Percentiles rank a stretch among this genome's conserved stretches.
Evolutionary conservation across 2,888 invertebrate species (phyloP).

Genomic region (Aproaerema taeniolella): DNA sequence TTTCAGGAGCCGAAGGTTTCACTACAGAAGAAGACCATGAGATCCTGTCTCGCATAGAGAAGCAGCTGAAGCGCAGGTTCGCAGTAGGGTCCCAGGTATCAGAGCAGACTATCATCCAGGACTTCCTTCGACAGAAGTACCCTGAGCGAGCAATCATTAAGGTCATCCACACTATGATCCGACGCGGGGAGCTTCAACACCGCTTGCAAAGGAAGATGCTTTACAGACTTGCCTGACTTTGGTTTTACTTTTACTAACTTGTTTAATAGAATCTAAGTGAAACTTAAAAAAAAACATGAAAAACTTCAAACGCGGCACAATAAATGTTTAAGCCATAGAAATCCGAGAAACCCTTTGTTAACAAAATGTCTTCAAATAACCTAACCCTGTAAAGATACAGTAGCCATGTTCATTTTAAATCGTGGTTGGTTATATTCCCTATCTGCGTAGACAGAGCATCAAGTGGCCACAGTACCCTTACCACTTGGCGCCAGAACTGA

Average conservation of each 20-base stretch:
- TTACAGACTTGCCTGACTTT: constrained; percentile 87
- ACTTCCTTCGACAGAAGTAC: constrained; percentile 90
- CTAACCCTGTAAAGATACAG: no score
- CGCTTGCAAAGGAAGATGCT: constrained; percentile 98
- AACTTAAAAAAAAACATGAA: no score
- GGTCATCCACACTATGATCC: constrained; percentile 95
- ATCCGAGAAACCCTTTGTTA: no score
- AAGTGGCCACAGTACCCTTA: no score
- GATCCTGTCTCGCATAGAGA: constrained; percentile 91
- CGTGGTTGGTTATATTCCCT: no score
- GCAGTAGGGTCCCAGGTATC: constrained; percentile 98
- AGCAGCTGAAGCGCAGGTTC: constrained; percentile 94
- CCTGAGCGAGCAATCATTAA: constrained; percentile 91
- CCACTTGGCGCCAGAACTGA: no score
- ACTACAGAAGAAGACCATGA: constrained; percentile 97
- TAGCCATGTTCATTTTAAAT: no score
- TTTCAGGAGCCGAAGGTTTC: constrained; percentile 96
- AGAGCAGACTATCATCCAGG: constrained; percentile 94
- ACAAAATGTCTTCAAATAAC: no score
- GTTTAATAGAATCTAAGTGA: neutral
- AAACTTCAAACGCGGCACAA: no score
- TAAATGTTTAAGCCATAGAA: no score
- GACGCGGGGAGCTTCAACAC: constrained; percentile 97
- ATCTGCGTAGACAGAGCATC: no score
- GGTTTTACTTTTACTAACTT: constrained; percentile 5